Evolutionary conservation across 2,797 vertebrate species (phyloP), one percentile per base, ranked within the genome.

Genomic region (Chrysolophus pictus): DNA sequence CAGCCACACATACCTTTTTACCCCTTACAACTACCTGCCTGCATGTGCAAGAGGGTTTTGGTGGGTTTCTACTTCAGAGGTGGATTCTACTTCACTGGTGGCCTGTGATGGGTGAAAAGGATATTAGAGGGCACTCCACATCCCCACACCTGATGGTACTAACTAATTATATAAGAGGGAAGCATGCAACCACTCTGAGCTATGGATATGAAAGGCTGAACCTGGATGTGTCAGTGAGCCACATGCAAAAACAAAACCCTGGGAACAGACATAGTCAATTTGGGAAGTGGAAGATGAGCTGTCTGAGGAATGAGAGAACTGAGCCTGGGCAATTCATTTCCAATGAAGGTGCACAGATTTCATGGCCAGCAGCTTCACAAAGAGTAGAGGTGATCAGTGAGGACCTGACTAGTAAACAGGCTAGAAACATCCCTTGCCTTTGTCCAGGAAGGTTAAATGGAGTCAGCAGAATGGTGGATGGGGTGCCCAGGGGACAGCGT

Each of bases 1-100:
- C 64, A 91, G 44, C 44, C 69, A 64, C 51, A 73, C 3, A 37
- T 46, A 96, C 88, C 80, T 90, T 42, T 85, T 76, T n/a, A 60
- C 81, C 68, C 53, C 53, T 78, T 73, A 11, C 23, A 93, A 84
- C 51, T 62, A 65, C 41, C 13, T 70, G 64, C 55, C 68, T 83
- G 63, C 35, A 26, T 19, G 79, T 31, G 23, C 71, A 68, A 46
- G 0, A 1, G 53, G 53, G 14, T 58, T 84, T 73, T 9, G 4
- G 28, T 58, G 85, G 14, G 39, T 78, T 86, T n/a, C n/a, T n/a
- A n/a, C n/a, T n/a, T n/a, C n/a, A n/a, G n/a, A n/a, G n/a, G n/a
- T n/a, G n/a, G 22, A 83, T 75, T 81, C 49, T 62, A 46, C 55
- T 76, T 85, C 3, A 14, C 18, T 23, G 67, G 42, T 53, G n/a